Base-by-base conservation (phyloP, 2,797 vertebrate genomes). In the Amazona finschi region DNA sequence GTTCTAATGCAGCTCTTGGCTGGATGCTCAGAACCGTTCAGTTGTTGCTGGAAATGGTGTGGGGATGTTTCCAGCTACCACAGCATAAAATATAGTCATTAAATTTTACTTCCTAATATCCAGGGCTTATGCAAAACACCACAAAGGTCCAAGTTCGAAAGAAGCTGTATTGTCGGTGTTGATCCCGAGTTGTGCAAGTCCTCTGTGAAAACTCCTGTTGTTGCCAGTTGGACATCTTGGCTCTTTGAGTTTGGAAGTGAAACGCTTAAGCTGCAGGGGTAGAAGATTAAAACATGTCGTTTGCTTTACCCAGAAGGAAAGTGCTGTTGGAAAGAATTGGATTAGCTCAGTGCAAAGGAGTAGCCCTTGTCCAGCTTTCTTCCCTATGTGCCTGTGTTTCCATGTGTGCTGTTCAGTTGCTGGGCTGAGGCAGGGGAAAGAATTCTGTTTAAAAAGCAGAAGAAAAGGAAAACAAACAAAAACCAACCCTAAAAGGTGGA, bases 121-220 rank as follows among this genome's bases (percentile, higher is more conserved):
- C 21, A 31, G 18, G 11, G 44, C 41, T 83, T 2, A 2, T 71
- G 76, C 39, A 70, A 38, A 47, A 14, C 24, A 18, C 36, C 18
- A 3, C 5, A 1, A 11, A 38, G 25, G 25, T n/a, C 50, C 22
- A 6, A 21, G 80, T 12, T 86, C 49, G 36, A 2, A 20, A 15
- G n/a, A 18, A 25, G 44, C 6, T 39, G 0, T 3, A 0, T 61
- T 36, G 57, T 44, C 1, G 1, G 4, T 31, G 64, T 15, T 12
- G 36, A 15, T 78, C 76, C 43, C 0, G 36, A 61, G n/a, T 0
- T 75, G 36, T 28, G 44, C 0, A 3, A 12, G 31, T 57, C 41
- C 66, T 80, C 30, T 2, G 1, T 65, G 53, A 53, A 41, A 65
- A 36, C n/a, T 55, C 41, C 43, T 0, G 1, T 47, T 44, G 9